phyloP scores from a whole-genome alignment of 2,888 invertebrate genomes.

The Catocala sponsa region DNA sequence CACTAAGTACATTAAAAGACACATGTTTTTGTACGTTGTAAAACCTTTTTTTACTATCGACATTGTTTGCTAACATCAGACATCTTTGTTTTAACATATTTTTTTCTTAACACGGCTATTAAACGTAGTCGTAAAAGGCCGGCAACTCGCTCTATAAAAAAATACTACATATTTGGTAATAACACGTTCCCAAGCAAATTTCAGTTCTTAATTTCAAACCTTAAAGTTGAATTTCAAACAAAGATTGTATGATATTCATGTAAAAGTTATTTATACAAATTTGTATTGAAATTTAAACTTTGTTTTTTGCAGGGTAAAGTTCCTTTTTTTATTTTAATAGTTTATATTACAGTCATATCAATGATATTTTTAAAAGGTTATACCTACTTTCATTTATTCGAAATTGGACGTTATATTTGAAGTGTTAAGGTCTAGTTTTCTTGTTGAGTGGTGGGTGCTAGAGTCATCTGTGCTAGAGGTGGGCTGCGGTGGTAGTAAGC shows the following conservation, averaged over 20 bases:
- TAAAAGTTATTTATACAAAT: not conserved
- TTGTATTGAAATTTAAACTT: constrained; percentile 10
- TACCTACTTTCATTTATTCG: not conserved
- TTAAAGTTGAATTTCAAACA: constrained; percentile 18
- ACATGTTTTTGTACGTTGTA: constrained; percentile 1
- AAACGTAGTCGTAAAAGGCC: constrained; percentile 34
- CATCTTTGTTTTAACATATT: constrained; percentile 25
- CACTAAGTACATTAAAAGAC: not conserved
- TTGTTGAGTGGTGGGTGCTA: constrained; percentile 6
- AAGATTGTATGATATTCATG: not conserved
- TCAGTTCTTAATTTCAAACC: constrained; percentile 12
- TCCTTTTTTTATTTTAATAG: not conserved
- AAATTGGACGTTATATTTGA: constrained; percentile 17
- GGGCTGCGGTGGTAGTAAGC: constrained; percentile 37
- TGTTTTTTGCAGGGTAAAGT: not conserved
- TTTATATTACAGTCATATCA: constrained; percentile 1
- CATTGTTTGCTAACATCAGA: constrained; percentile 24
- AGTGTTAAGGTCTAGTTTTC: constrained; percentile 25
- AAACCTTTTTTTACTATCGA: constrained; percentile 12
- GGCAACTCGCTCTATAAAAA: constrained; percentile 29
- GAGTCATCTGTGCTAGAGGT: constrained; percentile 27
- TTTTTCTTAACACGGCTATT: constrained; percentile 32
- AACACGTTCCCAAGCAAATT: constrained; percentile 11
- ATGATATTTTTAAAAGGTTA: constrained; percentile 14
- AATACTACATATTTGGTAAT: constrained; percentile 33